These are phyloP conservation scores for Myiozetetes cayanensis DNA, from an alignment of 2,113 vertebrate species.

Conservation along the genomic window DNA sequence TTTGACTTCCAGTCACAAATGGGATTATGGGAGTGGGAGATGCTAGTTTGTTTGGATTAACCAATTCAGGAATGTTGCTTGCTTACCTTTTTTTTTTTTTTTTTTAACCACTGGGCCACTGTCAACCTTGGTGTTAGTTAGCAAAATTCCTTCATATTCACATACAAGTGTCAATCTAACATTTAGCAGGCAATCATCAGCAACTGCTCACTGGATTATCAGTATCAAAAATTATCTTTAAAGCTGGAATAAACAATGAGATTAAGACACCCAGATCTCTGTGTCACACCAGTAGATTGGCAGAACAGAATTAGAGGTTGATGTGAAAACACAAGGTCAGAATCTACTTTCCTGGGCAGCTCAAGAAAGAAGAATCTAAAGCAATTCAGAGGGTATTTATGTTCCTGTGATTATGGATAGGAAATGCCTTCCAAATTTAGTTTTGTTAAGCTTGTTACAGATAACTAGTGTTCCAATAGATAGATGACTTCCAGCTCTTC, in stretches of 20 bases:
- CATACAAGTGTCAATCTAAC: not conserved
- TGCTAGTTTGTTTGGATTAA: not conserved
- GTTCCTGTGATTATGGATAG: not conserved
- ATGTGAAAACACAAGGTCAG: not conserved
- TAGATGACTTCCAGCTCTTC: not conserved
- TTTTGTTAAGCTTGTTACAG: not conserved
- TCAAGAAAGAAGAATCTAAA: not conserved
- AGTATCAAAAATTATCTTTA: not conserved
- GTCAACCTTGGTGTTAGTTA: not conserved
- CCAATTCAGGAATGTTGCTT: not conserved
- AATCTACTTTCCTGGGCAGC: not conserved
- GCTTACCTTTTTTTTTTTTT: too few relatives aligned
- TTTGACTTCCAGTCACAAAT: not conserved
- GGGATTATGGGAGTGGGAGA: not conserved
- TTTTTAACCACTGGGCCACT: not conserved
- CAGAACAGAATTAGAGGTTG: not conserved
- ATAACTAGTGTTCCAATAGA: not conserved
- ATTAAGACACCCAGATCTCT: not conserved
- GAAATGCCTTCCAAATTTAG: not conserved
- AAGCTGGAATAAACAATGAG: not conserved
- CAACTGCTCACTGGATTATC: not conserved
- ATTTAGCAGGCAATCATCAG: not conserved
- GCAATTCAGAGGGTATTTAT: not conserved
- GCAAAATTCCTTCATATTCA: not conserved
- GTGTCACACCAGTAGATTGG: not conserved